Evolutionary conservation across 2,888 invertebrate species (phyloP), one percentile per base, ranked within the genome.

Genomic region (Stomorhina lunata): DNA sequence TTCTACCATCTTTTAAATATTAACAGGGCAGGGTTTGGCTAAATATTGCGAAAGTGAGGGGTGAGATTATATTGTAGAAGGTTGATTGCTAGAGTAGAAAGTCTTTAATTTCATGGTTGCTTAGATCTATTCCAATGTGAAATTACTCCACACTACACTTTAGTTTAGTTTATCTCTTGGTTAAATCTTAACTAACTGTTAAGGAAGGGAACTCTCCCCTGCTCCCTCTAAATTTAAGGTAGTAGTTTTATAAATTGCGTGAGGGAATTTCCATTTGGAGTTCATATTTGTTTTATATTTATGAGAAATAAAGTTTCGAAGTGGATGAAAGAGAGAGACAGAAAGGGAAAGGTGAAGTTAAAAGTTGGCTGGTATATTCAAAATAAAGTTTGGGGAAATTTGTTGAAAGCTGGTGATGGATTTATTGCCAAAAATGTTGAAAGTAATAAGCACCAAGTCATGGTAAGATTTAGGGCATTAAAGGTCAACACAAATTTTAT

Each of bases 71-170:
- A n/a, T n/a, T n/a, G n/a, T n/a, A n/a, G 34, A 17, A 45, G 66
- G 34, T 59, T 45, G 40, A 29, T 45, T 55, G 27, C 63, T 40
- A 17, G 61, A 69, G 77, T 78, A 43, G 69, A 81, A 75, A 78
- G 76, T 85, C 89, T 89, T 89, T 88, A 89, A 89, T 89, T 89
- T 89, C 89, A 89, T 88, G 89, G 88, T 89, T 89, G 87, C 89
- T 89, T 89, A 89, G 89, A 89, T 79, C 59, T 75, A 66, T 82
- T 65, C 59, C 79, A 76, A 79, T 82, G 40, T 66, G 20, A 79
- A 79, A 76, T 79, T 76, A 53, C 59, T 72, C 55, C 55, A 29
- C 27, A 43, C 65, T 65, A 65, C 32, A 27, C 37, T 77, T 55
- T 32, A 65, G 75, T 65, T 40, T 3, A 43, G 61, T 53, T 72